Percentiles rank a stretch among this genome's conserved stretches.
These are phyloP conservation scores for Oryzias curvinotus DNA, from an alignment of 2,113 vertebrate genomes.

Conservation along the genomic window DNA sequence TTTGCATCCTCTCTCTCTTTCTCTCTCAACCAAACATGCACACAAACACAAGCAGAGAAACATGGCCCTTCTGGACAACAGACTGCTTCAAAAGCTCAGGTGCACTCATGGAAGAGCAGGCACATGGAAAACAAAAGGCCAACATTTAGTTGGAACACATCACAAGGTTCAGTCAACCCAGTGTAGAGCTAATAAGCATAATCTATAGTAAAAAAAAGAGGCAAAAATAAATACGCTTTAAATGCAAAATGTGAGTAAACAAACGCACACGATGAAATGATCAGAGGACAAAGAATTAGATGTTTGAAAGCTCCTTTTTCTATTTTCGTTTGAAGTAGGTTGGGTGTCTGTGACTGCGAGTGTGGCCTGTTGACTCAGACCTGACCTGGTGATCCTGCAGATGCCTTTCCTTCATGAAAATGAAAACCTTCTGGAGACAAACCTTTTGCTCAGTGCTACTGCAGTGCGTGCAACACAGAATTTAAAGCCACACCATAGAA, in stretches of 20 bases:
- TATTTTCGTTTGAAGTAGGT: slow-evolving; percentile 70
- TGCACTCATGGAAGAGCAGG: slow-evolving; percentile 75
- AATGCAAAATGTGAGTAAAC: slow-evolving; percentile 23
- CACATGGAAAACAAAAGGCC: slow-evolving; percentile 71
- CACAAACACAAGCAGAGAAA: slow-evolving; percentile 24
- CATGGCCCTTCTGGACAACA: slow-evolving; percentile 33
- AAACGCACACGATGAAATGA: slow-evolving; percentile 1
- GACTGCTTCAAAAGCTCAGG: slow-evolving; percentile 76
- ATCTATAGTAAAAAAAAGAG: slow-evolving; percentile 67
- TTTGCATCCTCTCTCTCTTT: slow-evolving; percentile 36
- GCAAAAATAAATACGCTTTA: slow-evolving; percentile 40
- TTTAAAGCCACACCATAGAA: not conserved
- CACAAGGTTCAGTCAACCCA: slow-evolving; percentile 63
- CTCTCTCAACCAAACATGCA: slow-evolving; percentile 5
- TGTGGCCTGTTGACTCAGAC: slow-evolving; percentile 65
- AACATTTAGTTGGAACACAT: slow-evolving; percentile 57
- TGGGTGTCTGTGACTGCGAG: slow-evolving; percentile 53
- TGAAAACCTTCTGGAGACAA: slow-evolving; percentile 64
- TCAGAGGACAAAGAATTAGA: slow-evolving; percentile 19
- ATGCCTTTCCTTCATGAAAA: slow-evolving; percentile 57
- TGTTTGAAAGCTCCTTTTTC: slow-evolving; percentile 19
- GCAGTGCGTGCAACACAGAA: not conserved
- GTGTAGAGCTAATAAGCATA: slow-evolving; percentile 60
- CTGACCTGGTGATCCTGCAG: slow-evolving; percentile 46
- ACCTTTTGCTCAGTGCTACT: too few relatives aligned